Evolutionary conservation across 1,140 invertebrate species (phyloP).

Genomic region (Centruroides vittatus): DNA sequence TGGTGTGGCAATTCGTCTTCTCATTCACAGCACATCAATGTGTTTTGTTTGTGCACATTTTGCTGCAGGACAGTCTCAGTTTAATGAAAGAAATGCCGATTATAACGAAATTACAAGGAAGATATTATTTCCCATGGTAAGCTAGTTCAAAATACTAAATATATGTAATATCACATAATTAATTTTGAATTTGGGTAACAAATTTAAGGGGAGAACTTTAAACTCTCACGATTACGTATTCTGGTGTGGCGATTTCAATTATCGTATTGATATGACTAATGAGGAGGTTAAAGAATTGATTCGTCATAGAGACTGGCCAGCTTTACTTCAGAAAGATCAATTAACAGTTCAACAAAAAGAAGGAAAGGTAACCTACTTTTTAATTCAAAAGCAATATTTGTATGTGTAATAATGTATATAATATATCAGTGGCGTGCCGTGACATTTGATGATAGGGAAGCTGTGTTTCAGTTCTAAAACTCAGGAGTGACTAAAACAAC

Average conservation of each 20-base stretch:
- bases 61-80: conserved; percentile 92
- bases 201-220: conserved; percentile 51
- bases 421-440: too few relatives aligned
- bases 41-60: conserved; percentile 99
- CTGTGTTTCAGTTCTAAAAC: too few relatives aligned
- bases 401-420: too few relatives aligned
- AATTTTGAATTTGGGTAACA: too few relatives aligned
- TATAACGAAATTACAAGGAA: conserved; percentile 89
- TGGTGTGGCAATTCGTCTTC: conserved; percentile 83
- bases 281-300: conserved; percentile 84
- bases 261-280: conserved; percentile 88
- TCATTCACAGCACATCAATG: conserved; percentile 79
- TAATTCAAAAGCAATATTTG: conserved; percentile 3
- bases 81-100: conserved; percentile 89
- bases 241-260: conserved; percentile 99
- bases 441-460: too few relatives aligned
- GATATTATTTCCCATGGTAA: conserved; percentile 80
- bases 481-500: too few relatives aligned
- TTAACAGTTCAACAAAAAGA: conserved; percentile 42
- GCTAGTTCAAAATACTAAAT: background rate
- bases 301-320: conserved; percentile 54
- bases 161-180: too few relatives aligned
- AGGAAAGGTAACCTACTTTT: conserved; percentile 27
- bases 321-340: conserved; percentile 78
- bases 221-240: conserved; percentile 96